Percentiles rank a stretch among this genome's conserved stretches.
phyloP scores from a whole-genome alignment of 2,888 invertebrate species.

The Chloroclystis v-ata region DNA sequence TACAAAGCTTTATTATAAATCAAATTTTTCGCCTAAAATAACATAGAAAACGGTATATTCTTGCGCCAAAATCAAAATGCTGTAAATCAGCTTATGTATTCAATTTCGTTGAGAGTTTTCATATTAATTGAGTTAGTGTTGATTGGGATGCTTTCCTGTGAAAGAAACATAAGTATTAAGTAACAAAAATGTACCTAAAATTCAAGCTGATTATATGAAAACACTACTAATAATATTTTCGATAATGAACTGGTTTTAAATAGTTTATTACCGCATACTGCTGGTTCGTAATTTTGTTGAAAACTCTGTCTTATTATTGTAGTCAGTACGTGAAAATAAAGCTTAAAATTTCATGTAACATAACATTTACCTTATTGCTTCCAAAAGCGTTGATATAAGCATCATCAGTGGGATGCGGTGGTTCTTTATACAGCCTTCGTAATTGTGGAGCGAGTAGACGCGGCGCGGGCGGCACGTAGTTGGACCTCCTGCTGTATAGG shows the following conservation, averaged over 20 bases:
- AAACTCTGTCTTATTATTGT: no score
- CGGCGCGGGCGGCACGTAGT: slow-evolving; percentile 56
- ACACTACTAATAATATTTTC: no score
- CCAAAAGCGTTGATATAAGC: slow-evolving; percentile 63
- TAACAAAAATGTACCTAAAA: no score
- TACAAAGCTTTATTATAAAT: no score
- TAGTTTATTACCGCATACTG: no score
- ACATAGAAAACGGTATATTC: no score
- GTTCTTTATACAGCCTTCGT: slow-evolving; percentile 74
- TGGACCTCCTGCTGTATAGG: slow-evolving; percentile 43
- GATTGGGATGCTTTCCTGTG: slow-evolving; percentile 47
- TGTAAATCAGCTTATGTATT: slow-evolving; percentile 47
- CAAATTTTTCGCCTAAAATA: no score
- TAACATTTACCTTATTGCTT: slow-evolving; percentile 48
- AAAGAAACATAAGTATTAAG: slow-evolving; percentile 1
- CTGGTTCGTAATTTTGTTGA: no score
- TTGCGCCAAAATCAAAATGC: slow-evolving; percentile 8
- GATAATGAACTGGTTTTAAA: no score
- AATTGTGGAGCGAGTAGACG: slow-evolving; percentile 84
- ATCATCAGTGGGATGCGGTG: slow-evolving; percentile 66
- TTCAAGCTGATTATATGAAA: no score
- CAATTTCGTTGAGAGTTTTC: slow-evolving; percentile 56
- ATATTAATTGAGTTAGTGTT: slow-evolving; percentile 53
- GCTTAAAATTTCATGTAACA: not conserved
- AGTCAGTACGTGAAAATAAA: no score